phyloP scores from a whole-genome alignment of 2,888 invertebrate genomes.

The Carterocephalus palaemon region DNA sequence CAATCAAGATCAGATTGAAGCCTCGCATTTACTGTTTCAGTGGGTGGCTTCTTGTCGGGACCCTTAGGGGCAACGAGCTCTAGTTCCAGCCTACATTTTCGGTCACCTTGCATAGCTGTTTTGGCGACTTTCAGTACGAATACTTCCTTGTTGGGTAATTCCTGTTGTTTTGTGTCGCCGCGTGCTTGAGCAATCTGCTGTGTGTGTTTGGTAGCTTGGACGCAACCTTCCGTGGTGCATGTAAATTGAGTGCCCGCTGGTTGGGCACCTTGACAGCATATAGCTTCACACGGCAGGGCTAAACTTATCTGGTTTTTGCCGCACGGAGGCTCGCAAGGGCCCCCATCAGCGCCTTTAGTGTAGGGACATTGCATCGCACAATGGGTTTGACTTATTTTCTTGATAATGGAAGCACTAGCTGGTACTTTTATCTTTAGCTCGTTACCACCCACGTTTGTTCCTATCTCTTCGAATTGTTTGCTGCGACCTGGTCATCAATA shows the following conservation, averaged over 20 bases:
- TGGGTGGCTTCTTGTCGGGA: conserved; percentile 74
- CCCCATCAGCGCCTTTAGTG: conserved; percentile 42
- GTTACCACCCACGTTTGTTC: conserved; percentile 63
- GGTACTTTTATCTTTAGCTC: conserved; percentile 72
- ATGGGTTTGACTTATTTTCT: conserved; percentile 71
- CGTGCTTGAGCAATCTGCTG: conserved; percentile 49
- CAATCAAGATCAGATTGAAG: conserved; percentile 64
- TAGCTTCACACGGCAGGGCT: conserved; percentile 55
- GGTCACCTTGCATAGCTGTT: conserved; percentile 81
- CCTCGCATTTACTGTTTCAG: conserved; percentile 53
- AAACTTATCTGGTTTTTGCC: conserved; percentile 69
- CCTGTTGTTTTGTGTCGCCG: conserved; percentile 54
- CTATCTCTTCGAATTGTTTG: conserved; percentile 72
- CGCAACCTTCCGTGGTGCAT: conserved; percentile 69
- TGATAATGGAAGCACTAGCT: conserved; percentile 59
- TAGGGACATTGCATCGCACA: conserved; percentile 63
- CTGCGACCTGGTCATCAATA: conserved; percentile 72
- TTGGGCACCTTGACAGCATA: conserved; percentile 55
- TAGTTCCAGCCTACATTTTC: conserved; percentile 81
- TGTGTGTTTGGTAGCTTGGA: conserved; percentile 54
- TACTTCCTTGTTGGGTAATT: conserved; percentile 75
- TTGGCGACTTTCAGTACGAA: conserved; percentile 84
- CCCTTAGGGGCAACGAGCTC: conserved; percentile 84
- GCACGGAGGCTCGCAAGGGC: conserved; percentile 58
- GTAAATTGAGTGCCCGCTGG: conserved; percentile 64